Conservation (phyloP, 1,140 invertebrate genomes). For the Frieseomelitta varia region DNA sequence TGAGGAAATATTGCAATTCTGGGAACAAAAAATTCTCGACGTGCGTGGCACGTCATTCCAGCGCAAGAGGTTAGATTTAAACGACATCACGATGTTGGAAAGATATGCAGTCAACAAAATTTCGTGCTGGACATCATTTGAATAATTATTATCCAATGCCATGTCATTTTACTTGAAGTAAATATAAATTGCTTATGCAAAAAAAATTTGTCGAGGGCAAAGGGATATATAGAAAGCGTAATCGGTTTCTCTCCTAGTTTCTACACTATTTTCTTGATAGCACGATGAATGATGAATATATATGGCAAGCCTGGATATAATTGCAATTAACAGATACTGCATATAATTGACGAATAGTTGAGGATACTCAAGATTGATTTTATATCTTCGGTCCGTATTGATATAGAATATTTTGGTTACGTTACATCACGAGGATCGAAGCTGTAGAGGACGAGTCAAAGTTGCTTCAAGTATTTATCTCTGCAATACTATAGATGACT, state of each 20-base stretch:
- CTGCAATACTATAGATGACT: too few species aligned
- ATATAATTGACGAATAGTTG: background rate
- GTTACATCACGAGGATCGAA: background rate
- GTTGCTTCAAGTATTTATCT: background rate
- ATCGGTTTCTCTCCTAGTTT: background rate
- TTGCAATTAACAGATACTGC: background rate
- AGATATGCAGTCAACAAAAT: too few species aligned
- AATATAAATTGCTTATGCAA: too few species aligned
- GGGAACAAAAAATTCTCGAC: too few species aligned
- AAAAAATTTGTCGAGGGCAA: too few species aligned
- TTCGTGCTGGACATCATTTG: too few species aligned
- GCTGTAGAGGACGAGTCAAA: background rate
- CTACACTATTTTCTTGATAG: background rate
- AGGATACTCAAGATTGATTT: background rate
- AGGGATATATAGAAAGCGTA: background rate
- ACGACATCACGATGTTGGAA: too few species aligned
- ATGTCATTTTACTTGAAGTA: too few species aligned
- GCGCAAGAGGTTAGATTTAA: too few species aligned
- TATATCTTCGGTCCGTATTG: background rate
- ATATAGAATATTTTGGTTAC: background rate
- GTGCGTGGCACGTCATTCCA: too few species aligned
- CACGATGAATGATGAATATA: background rate
- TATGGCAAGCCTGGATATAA: background rate
- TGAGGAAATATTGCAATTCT: too few species aligned
- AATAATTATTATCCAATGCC: too few species aligned